phyloP scores from a whole-genome alignment of 2,888 invertebrate genomes.

The Erebia aethiops region DNA sequence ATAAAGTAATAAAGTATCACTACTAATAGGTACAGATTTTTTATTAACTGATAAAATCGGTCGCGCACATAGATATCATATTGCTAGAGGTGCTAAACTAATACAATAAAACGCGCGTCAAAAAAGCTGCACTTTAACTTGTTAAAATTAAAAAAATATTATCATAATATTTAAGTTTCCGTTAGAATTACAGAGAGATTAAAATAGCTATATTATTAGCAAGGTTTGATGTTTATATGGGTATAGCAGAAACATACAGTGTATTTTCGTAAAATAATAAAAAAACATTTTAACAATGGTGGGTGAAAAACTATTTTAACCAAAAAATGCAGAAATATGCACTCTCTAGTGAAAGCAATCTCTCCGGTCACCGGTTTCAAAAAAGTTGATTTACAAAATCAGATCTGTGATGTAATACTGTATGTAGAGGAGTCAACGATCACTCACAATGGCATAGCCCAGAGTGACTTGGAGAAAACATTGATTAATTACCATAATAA shows the following conservation, averaged over 20 bases:
- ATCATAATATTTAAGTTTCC: too few species aligned
- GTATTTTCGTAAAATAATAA: too few species aligned
- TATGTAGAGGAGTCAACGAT: constrained; percentile 73
- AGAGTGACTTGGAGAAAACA: constrained; percentile 82
- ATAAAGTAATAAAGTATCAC: constrained; percentile 39
- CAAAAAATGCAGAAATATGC: not conserved
- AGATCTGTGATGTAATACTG: constrained; percentile 68
- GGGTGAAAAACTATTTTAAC: not conserved
- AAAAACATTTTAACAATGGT: too few species aligned
- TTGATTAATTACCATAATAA: constrained; percentile 84
- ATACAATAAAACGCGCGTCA: not conserved
- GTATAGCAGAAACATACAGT: too few species aligned
- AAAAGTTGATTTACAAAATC: constrained; percentile 66
- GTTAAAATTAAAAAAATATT: too few species aligned
- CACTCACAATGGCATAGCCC: constrained; percentile 75
- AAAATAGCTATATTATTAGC: too few species aligned
- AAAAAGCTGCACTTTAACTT: too few species aligned
- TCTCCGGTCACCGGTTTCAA: constrained; percentile 45
- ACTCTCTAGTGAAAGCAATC: not conserved
- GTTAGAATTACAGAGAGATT: too few species aligned
- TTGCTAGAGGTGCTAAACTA: not conserved
- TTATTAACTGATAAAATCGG: constrained; percentile 49
- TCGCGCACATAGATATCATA: not conserved
- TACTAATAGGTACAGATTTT: constrained; percentile 43
- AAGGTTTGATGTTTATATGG: too few species aligned